Percentiles rank a stretch among this genome's conserved stretches.
These are phyloP conservation scores for Cliona cf. orientalis DNA, from an alignment of 37 sponge, comb jelly and placozoan species.

Conservation along the genomic window DNA sequence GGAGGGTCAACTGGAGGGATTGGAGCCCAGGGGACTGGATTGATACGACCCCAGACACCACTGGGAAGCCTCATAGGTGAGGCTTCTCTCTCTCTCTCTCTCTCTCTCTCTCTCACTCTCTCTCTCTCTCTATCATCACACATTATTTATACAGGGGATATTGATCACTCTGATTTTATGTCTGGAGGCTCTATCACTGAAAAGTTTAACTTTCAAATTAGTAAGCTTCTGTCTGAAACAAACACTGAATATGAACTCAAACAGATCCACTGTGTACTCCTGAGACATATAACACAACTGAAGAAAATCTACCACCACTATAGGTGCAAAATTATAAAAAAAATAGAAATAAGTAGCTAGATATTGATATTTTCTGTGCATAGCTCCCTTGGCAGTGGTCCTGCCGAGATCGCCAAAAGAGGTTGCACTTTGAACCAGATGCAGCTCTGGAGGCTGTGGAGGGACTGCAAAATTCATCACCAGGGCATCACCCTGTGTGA, in stretches of 20 bases:
- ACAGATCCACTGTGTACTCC: constrained; percentile 71
- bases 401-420: not conserved
- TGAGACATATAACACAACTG: constrained; percentile 59
- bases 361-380: not conserved
- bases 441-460: constrained; percentile 72
- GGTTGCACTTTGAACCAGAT: constrained; percentile 6
- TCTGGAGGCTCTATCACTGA: constrained; percentile 39
- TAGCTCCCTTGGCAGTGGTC: not conserved
- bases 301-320: constrained; percentile 76
- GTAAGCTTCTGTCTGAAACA: constrained; percentile 11
- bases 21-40: not conserved
- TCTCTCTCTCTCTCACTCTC: constrained; percentile 8
- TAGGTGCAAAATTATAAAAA: constrained; percentile 1
- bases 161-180: constrained; percentile 5
- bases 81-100: constrained; percentile 11
- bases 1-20: not conserved
- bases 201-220: constrained; percentile 53
- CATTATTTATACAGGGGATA: constrained; percentile 19
- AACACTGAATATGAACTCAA: constrained; percentile 31
- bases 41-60: constrained; percentile 59
- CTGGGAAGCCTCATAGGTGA: constrained; percentile 61
- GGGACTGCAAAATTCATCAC: constrained; percentile 63
- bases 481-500: constrained; percentile 34
- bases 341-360: too few relatives aligned
- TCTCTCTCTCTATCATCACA: not conserved